Base-by-base conservation (phyloP, 2,797 vertebrate genomes). In the Bucorvus abyssinicus region DNA sequence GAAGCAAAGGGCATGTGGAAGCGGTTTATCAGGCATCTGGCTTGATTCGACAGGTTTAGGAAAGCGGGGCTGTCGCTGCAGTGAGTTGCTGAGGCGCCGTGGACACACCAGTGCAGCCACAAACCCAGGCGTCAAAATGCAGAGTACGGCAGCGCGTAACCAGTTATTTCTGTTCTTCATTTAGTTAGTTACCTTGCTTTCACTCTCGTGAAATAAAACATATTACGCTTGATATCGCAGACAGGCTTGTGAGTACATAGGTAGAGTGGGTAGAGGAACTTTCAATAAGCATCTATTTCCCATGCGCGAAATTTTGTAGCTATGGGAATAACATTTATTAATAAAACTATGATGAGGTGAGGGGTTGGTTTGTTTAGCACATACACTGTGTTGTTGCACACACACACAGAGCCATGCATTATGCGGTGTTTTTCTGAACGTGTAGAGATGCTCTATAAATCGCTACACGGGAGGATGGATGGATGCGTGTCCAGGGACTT, bases 341-440 rank as follows among this genome's bases (percentile, higher is more conserved):
- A 24, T 50, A 63, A n/a, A 42, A 34, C 3, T 5, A 23, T 18
- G 6, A 59, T 78, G 40, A 79, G 59, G 12, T n/a, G 10, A 3
- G 1, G 6, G 1, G 17, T 47, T 47, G 22, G 49, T 26, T 55
- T 36, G 7, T n/a, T 84, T 26, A 59, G 49, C 11, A 7, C 26
- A 12, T 19, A 1, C 9, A 14, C 27, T 24, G 16, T 53, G 57
- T 5, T 13, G 76, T 74, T n/a, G n/a, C 0, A 0, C 57, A 23
- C 20, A 16, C 3, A 23, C 2, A 21, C n/a, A n/a, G n/a, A n/a
- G 53, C 29, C 53, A 14, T 8, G 55, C 42, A 50, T 56, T 38
- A 23, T 6, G 26, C 26, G 12, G 24, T 53, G 34, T n/a, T 89
- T 84, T 88, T 32, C 69, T 32, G 61, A 59, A 9, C 6, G 8